Base-by-base conservation (phyloP, 1,140 invertebrate species). In the Rhynchophorus ferrugineus region DNA sequence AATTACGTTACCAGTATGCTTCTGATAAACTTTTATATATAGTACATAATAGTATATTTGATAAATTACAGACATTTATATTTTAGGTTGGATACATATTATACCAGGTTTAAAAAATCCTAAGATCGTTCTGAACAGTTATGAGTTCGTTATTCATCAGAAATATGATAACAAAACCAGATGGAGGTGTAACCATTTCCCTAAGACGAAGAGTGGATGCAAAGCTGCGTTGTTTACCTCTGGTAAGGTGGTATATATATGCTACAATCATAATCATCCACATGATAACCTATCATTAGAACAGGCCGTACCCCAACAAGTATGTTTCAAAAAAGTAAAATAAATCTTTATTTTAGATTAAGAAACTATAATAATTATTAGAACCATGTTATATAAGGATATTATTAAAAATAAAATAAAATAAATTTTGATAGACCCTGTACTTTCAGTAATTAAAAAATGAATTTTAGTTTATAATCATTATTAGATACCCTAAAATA, bases 101-200 rank as follows among this genome's bases (percentile, higher is more conserved):
- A 29, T 51, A 17, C 42, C 43, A 2, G 57, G 52, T 8, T 16
- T 33, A 7, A 59, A 56, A 33, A 49, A 59, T 46, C 57, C 57
- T 2, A 59, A 59, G 46, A 52, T 59, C 5, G 43, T 59, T 6
- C 34, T 57, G 7, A 34, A 61, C 16, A 43, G 29, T 5, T 49
- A 61, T 44, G 39, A 48, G 3, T 61, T 49, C 22, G 24, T 54
- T 5, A 57, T 54, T 8, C 49, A 58, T 20, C 55, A 48, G 38
- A 51, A 50, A 52, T 18, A 24, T 3, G 19, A 24, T 0, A 33
- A 52, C 6, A 58, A 50, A 41, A 58, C 56, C 3, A 50, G 59
- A 13, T 62, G 61, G 61, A 46, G 50, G 14, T 60, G 58, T 24
- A 43, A 39, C n/a, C 39, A 49, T 2, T 54, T 52, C 20, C 21